Evolutionary conservation across 2,888 invertebrate species (phyloP).

Genomic region (Luperina nickerlii): DNA sequence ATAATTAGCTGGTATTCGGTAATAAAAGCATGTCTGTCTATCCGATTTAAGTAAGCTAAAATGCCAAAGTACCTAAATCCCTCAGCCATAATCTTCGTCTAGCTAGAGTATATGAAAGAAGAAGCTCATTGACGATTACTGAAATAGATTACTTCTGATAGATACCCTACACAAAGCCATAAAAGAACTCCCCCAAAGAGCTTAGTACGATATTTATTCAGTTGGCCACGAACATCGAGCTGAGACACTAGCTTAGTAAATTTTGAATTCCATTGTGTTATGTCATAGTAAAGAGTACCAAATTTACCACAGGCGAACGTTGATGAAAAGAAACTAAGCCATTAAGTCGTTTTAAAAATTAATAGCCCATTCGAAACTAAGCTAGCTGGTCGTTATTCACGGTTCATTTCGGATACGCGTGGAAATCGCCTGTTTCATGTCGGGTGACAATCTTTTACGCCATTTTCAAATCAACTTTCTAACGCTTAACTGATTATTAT

Average conservation of each 20-base stretch:
- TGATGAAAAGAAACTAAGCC: conserved; percentile 49
- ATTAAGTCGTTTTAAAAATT: conserved; percentile 60
- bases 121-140: conserved; percentile 13
- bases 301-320: conserved; percentile 40
- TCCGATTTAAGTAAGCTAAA: background rate
- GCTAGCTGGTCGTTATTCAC: conserved; percentile 63
- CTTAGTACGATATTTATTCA: conserved; percentile 37
- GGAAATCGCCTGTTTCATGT: conserved; percentile 72
- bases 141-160: conserved; percentile 21
- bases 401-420: conserved; percentile 67
- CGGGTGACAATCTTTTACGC: conserved; percentile 76
- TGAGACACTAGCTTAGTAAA: conserved; percentile 13
- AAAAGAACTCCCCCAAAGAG: conserved; percentile 17
- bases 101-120: background rate
- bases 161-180: conserved; percentile 7
- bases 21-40: background rate
- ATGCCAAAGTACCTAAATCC: background rate
- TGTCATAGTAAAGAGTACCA: conserved; percentile 27
- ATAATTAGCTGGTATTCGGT: background rate
- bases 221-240: conserved; percentile 31
- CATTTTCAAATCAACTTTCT: conserved; percentile 69
- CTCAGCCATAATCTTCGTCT: conserved; percentile 12
- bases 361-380: conserved; percentile 66
- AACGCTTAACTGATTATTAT: conserved; percentile 58
- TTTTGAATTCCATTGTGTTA: conserved; percentile 45